Conservation (phyloP, 2,888 invertebrate genomes). For the Hirtodrosophila histrioides region DNA sequence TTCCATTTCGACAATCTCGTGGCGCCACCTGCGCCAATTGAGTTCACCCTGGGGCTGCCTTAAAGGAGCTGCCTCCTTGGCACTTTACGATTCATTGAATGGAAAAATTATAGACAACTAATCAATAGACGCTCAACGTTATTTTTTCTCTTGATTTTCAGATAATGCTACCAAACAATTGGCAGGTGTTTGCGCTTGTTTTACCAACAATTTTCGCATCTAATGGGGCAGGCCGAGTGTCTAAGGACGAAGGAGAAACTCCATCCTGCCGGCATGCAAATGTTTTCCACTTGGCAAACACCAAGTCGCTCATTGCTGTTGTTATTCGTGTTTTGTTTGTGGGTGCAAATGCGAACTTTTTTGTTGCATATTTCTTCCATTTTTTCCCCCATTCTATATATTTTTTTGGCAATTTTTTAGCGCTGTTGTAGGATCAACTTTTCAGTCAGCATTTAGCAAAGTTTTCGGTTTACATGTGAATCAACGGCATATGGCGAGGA, state of each 20-base stretch:
- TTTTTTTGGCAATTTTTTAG: conserved; percentile 37
- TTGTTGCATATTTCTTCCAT: conserved; percentile 40
- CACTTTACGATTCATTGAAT: conserved; percentile 79
- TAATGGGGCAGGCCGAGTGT: conserved; percentile 52
- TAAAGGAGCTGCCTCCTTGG: conserved; percentile 11
- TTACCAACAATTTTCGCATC: conserved; percentile 81
- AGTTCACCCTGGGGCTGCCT: conserved; percentile 5
- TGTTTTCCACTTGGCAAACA: conserved; percentile 74
- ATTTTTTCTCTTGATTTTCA: conserved; percentile 24
- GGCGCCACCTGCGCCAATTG: background rate
- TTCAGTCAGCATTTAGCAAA: conserved; percentile 60
- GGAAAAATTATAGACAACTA: conserved; percentile 82
- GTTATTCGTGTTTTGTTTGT: conserved; percentile 53
- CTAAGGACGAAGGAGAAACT: conserved; percentile 11
- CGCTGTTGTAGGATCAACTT: conserved; percentile 53
- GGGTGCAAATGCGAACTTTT: conserved; percentile 60
- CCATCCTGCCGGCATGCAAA: conserved; percentile 60
- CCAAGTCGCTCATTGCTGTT: conserved; percentile 53
- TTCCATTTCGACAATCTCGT: background rate
- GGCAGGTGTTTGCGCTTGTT: conserved; percentile 82
- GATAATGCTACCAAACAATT: conserved; percentile 43
- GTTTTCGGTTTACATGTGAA: conserved; percentile 54
- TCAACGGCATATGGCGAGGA: conserved; percentile 43
- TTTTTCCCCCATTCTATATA: conserved; percentile 13
- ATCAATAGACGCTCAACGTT: conserved; percentile 63